A percentile compares a stretch with the other conserved stretches of the same genome.
phyloP scores from a whole-genome alignment of 2,113 vertebrate species.

The Pygoscelis adeliae region DNA sequence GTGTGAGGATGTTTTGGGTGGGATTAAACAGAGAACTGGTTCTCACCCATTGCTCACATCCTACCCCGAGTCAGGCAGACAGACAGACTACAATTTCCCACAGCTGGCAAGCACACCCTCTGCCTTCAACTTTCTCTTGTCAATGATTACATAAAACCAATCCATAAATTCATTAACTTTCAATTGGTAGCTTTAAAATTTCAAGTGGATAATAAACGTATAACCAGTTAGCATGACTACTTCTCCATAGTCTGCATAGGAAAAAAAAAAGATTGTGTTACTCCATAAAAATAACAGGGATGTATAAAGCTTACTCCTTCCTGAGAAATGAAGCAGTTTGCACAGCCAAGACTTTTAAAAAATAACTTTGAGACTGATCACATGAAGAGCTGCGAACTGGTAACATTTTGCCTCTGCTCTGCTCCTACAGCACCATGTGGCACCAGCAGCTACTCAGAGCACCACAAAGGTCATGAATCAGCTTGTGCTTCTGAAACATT shows the following conservation, averaged over 20 bases:
- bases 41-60: rapidly evolving
- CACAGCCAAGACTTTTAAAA: background rate
- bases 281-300: background rate
- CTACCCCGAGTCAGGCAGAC: rapidly evolving
- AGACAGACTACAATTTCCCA: background rate
- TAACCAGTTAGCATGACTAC: background rate
- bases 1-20: rapidly evolving
- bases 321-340: background rate
- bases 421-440: rapidly evolving
- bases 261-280: background rate
- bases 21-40: background rate
- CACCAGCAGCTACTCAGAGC: background rate
- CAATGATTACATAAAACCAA: background rate
- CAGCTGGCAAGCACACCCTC: background rate
- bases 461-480: background rate
- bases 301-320: background rate
- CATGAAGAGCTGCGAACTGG: background rate
- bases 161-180: background rate
- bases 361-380: background rate
- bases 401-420: background rate
- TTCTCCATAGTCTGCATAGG: background rate
- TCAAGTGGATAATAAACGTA: background rate
- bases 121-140: background rate
- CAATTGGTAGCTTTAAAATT: rapidly evolving
- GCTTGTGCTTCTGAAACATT: background rate